These are phyloP conservation scores for Andrena dorsata DNA, from an alignment of 2,888 invertebrate species.

Conservation along the genomic window DNA sequence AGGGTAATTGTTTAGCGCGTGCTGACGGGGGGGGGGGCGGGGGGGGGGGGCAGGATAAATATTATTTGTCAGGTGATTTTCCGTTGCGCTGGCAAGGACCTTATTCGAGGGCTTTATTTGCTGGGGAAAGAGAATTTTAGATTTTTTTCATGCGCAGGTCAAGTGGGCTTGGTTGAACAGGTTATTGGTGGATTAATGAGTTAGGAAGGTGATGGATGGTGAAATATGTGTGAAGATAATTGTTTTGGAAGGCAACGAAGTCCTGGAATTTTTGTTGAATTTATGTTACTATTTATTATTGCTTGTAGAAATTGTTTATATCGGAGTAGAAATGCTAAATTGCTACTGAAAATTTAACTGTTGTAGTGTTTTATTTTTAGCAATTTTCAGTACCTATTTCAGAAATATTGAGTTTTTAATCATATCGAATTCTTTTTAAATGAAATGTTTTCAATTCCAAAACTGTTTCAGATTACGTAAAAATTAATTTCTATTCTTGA, in stretches of 20 bases:
- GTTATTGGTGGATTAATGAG: too few relatives aligned
- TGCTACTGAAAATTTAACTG: too few relatives aligned
- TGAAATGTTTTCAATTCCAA: too few relatives aligned
- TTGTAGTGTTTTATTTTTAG: too few relatives aligned
- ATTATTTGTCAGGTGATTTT: not conserved
- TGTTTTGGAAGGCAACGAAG: not conserved
- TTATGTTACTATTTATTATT: not conserved
- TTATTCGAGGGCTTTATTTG: not conserved
- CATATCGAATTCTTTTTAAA: too few relatives aligned
- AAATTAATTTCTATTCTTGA: too few relatives aligned
- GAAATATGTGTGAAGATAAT: not conserved
- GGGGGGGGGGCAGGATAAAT: not conserved
- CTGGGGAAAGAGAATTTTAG: not conserved
- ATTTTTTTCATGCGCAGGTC: not conserved
- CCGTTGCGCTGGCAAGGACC: not conserved
- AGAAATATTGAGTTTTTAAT: too few relatives aligned
- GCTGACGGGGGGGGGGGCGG: not conserved
- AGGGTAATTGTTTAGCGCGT: slow-evolving; percentile 32
- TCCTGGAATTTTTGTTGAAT: not conserved
- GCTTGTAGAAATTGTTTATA: not conserved
- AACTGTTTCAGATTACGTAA: too few relatives aligned
- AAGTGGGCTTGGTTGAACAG: not conserved
- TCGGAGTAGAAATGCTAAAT: too few relatives aligned
- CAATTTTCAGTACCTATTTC: too few relatives aligned
- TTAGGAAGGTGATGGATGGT: too few relatives aligned